Evolutionary conservation across 2,888 invertebrate genomes (phyloP), one percentile per base, ranked within the genome.

Genomic region (Drosophila gaucha): DNA sequence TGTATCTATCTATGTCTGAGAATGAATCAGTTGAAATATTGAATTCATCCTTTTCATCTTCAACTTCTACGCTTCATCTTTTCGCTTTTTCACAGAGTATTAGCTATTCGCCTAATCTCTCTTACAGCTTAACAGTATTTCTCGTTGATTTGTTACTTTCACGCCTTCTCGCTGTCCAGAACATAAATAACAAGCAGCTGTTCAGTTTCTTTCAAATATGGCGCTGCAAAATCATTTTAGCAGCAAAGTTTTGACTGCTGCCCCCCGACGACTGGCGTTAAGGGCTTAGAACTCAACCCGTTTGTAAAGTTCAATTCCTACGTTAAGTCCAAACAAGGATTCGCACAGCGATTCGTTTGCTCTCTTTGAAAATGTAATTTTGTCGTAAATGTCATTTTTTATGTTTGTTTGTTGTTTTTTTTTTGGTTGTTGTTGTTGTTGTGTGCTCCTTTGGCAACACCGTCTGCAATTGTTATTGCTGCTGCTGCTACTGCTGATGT

Each of bases 311-410:
- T 66, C 64, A 64, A 63, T 64, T 60, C 36, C 43, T 16, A 31
- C 44, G 41, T 43, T 44, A 52, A 44, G 33, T 41, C 24, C 41
- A 35, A 50, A 59, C 49, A 59, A 62, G 60, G 24, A 44, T 43
- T 60, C 57, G 49, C 49, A 39, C 10, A 38, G 39, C 57, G 55
- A 39, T 46, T 60, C 47, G 39, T 62, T 62, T 39, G 38, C 26
- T 68, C 59, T 69, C 3, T 36, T 41, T 14, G 60, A 59, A 77
- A 80, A 78, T 80, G 79, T 78, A 80, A 80, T 80, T 80, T 80
- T 75, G 73, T 70, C 78, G 75, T 75, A 73, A 80, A 80, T 78
- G 80, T 78, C 75, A 78, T 78, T 78, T 80, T 80, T 80, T 80
- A 80, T 78, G 78, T 78, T 43, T 44, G 35, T 50, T 47, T 52